Evolutionary conservation across 2,888 invertebrate genomes (phyloP).

Genomic region (Drosophila quinaria): DNA sequence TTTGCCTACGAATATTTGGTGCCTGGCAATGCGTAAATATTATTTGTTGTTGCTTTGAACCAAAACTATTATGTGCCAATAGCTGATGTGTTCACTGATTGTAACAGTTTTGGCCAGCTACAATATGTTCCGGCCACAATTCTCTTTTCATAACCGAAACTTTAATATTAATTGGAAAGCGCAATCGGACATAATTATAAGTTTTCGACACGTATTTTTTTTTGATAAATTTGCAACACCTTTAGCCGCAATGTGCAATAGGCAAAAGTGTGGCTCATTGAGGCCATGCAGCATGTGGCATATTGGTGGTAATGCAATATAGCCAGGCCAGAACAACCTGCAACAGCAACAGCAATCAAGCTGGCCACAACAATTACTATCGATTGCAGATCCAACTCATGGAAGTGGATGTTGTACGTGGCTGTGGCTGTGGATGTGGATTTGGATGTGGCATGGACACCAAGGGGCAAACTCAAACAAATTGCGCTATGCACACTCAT

Average conservation of each 20-base stretch:
- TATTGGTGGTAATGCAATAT: slow-evolving; percentile 4
- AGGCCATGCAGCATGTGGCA: slow-evolving; percentile 40
- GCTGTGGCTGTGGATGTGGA: slow-evolving; percentile 29
- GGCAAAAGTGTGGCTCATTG: slow-evolving; percentile 51
- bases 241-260: slow-evolving; percentile 22
- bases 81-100: slow-evolving; percentile 12
- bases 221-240: slow-evolving; percentile 27
- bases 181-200: slow-evolving; percentile 18
- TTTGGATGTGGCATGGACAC: slow-evolving; percentile 39
- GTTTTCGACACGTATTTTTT: slow-evolving; percentile 10
- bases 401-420: slow-evolving; percentile 39
- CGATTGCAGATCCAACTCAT: slow-evolving; percentile 52
- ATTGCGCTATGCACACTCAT: slow-evolving; percentile 58
- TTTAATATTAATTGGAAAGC: slow-evolving; percentile 10
- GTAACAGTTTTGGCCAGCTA: slow-evolving; percentile 3
- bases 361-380: slow-evolving; percentile 43
- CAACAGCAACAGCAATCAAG: slow-evolving; percentile 35
- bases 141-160: slow-evolving; percentile 6
- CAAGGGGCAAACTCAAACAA: slow-evolving; percentile 49
- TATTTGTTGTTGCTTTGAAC: slow-evolving; percentile 6
- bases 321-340: slow-evolving; percentile 21
- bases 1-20: slow-evolving; percentile 12
- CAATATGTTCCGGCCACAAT: slow-evolving; percentile 5
- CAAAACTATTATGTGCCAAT: background rate
- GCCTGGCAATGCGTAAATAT: slow-evolving; percentile 23